Evolutionary conservation across 2,888 invertebrate genomes (phyloP), one percentile per base, ranked within the genome.

Genomic region (Notocelia uddmanniana): DNA sequence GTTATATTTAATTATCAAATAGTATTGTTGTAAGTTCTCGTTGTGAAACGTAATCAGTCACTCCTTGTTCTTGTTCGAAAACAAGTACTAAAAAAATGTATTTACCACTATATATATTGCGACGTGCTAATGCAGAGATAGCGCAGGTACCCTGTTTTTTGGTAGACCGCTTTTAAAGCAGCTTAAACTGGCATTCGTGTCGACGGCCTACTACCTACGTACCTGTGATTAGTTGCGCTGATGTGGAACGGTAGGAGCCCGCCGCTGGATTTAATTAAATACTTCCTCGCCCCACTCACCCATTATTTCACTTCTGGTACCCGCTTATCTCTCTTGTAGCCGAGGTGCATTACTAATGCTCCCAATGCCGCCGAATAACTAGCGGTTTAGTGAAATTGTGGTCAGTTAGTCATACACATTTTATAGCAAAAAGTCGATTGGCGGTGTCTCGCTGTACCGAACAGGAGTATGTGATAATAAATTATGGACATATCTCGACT

Each of bases 221-320:
- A 89, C 89, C 90, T 88, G 91, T 91, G 90, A 92, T 92, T 91
- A 92, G 89, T 88, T 83, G 85, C 84, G 84, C 86, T 89, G 89
- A 88, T 87, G 88, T 89, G 88, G 83, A 88, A 87, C 88, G 83
- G 80, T 80, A 83, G 82, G 80, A 84, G 78, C 85, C 83, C 83
- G 82, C 84, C 85, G 87, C 86, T 88, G 87, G 88, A 90, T 92
- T 92, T 92, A 92, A 92, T 92, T 92, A 92, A 92, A 92, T 90
- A 92, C 89, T 83, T 83, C 81, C 80, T 79, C 76, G 83, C 85
- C 86, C 88, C 87, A 81, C 86, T 88, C 87, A 83, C 85, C 87
- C 83, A 88, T 84, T 89, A 88, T 88, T 88, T 89, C 85, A 88
- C 87, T 85, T 87, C 86, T 85, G 86, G 83, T 72, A 71, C 69